Evolutionary conservation across 2,113 vertebrate genomes (phyloP).

Genomic region (Ovis aries): DNA sequence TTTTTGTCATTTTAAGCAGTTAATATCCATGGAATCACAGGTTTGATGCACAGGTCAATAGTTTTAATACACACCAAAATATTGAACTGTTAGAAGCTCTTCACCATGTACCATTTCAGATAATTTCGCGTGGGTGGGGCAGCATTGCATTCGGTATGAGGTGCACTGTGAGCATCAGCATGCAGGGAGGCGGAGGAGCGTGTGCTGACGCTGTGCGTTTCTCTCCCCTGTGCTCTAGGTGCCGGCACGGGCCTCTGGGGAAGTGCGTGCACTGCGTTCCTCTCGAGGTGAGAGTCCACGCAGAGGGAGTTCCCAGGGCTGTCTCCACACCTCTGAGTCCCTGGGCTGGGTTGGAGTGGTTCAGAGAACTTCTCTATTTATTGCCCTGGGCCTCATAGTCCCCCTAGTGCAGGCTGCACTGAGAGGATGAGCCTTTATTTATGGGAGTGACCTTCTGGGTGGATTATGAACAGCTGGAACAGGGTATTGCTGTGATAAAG

Average conservation of each 20-base stretch:
- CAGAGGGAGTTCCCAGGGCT: background rate
- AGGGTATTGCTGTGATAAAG: background rate
- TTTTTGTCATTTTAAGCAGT: background rate
- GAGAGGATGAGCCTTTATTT: background rate
- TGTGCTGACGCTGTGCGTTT: background rate
- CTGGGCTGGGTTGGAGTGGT: background rate
- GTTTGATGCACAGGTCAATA: background rate
- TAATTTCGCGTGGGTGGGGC: background rate
- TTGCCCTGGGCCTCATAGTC: background rate
- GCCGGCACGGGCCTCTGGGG: slow-evolving; percentile 93
- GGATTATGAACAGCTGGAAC: background rate
- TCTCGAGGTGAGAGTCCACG: slow-evolving; percentile 87
- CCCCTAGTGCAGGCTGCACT: background rate
- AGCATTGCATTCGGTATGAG: background rate
- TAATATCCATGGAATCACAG: background rate
- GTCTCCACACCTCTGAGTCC: fast-evolving
- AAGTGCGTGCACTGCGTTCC: slow-evolving; percentile 99
- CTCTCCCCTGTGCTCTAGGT: slow-evolving; percentile 79
- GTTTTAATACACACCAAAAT: background rate
- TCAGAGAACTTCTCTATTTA: background rate
- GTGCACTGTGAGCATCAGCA: fast-evolving
- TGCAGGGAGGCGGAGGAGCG: background rate
- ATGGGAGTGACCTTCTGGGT: background rate
- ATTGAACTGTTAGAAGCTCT: background rate
- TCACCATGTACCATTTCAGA: background rate